Conservation (phyloP, 1,140 invertebrate genomes). For the Sinonovacula constricta region DNA sequence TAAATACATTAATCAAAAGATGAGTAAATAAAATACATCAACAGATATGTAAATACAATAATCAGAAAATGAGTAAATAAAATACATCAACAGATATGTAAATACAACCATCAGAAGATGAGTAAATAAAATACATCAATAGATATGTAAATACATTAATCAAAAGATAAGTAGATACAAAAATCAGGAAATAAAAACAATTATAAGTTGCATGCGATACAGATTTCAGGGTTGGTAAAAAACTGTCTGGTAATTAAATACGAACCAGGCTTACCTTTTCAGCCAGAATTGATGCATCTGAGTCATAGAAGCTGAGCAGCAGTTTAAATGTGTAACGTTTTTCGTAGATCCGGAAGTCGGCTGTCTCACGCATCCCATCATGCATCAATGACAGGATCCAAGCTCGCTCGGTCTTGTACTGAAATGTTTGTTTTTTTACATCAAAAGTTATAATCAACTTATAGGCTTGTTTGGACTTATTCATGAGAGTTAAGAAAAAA, state of each 20-base stretch:
- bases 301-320: slow-evolving; percentile 81
- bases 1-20: too few species aligned
- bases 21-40: too few species aligned
- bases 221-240: not conserved
- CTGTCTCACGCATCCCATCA: slow-evolving; percentile 83
- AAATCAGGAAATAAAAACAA: not conserved
- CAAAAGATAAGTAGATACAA: not conserved
- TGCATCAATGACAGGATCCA: slow-evolving; percentile 86
- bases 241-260: slow-evolving; percentile 1
- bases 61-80: too few species aligned
- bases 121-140: not conserved
- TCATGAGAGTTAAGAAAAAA: too few species aligned
- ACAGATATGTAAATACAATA: too few species aligned
- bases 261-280: slow-evolving; percentile 42
- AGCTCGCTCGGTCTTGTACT: slow-evolving; percentile 80
- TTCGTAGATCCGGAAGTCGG: slow-evolving; percentile 82
- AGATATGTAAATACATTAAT: not conserved
- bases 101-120: not conserved
- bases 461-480: too few species aligned
- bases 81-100: too few species aligned
- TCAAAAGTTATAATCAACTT: too few species aligned
- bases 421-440: too few species aligned
- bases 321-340: slow-evolving; percentile 83
- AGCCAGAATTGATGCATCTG: slow-evolving; percentile 61
- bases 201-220: not conserved